Evolutionary conservation across 2,888 invertebrate genomes (phyloP).

Genomic region (Asteroscopus sphinx): DNA sequence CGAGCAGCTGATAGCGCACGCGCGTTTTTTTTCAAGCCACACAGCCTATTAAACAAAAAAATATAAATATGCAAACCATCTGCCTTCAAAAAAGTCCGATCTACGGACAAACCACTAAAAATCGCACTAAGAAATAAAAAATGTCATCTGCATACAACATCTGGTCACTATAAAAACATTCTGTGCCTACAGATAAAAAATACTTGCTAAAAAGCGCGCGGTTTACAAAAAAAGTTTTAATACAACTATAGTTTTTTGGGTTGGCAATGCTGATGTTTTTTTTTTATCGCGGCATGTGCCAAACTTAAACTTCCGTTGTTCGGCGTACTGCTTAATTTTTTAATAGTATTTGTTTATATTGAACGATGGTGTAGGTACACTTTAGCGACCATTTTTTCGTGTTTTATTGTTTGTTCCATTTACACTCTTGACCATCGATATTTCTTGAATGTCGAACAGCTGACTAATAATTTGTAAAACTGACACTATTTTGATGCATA

Average conservation of each 20-base stretch:
- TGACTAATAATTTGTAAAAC: too few species aligned
- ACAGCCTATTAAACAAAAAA: slow-evolving; percentile 64
- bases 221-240: slow-evolving; percentile 68
- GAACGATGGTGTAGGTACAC: slow-evolving; percentile 39
- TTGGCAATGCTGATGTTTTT: slow-evolving; percentile 71
- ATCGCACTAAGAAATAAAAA: slow-evolving; percentile 82
- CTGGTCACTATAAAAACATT: slow-evolving; percentile 83
- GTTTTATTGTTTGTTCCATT: too few species aligned
- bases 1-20: slow-evolving; percentile 58
- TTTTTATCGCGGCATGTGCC: slow-evolving; percentile 82
- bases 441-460: too few species aligned
- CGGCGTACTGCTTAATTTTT: slow-evolving; percentile 50
- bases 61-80: slow-evolving; percentile 80
- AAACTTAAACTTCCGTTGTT: slow-evolving; percentile 78
- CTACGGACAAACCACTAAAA: slow-evolving; percentile 83
- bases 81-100: slow-evolving; percentile 81
- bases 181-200: slow-evolving; percentile 77
- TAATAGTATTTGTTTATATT: slow-evolving; percentile 46
- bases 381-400: slow-evolving; percentile 6
- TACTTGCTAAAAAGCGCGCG: slow-evolving; percentile 81
- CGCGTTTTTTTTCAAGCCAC: slow-evolving; percentile 57
- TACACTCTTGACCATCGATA: too few species aligned
- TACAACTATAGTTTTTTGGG: slow-evolving; percentile 69
- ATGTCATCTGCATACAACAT: slow-evolving; percentile 89
- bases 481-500: too few species aligned